A percentile compares a stretch with the other conserved stretches of the same genome.
These are phyloP conservation scores for Pachycephus smyrnensis DNA, from an alignment of 2,888 invertebrate species.

Conservation along the genomic window DNA sequence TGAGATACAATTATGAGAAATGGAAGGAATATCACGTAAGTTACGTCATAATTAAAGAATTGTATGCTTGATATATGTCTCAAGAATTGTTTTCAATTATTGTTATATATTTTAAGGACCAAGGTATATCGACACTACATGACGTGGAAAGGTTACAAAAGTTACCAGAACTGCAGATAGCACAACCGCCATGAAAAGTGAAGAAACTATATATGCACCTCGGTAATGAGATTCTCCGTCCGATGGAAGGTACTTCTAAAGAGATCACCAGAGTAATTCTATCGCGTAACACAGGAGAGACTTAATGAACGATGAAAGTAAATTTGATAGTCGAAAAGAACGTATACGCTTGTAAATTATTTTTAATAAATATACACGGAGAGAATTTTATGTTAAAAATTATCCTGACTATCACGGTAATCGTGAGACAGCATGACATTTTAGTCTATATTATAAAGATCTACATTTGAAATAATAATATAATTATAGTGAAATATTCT, in stretches of 20 bases:
- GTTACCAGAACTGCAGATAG: conserved; percentile 50
- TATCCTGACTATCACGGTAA: conserved; percentile 17
- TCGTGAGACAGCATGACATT: too few relatives aligned
- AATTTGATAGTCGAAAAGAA: background rate
- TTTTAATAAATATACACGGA: conserved; percentile 27
- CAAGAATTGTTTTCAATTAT: background rate
- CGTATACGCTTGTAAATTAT: conserved; percentile 27
- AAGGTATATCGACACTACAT: conserved; percentile 78
- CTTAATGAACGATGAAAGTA: background rate
- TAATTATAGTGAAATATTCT: too few relatives aligned
- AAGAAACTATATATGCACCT: conserved; percentile 16
- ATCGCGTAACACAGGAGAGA: too few relatives aligned
- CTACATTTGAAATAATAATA: too few relatives aligned
- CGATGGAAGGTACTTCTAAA: conserved; percentile 5
- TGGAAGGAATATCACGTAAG: conserved; percentile 86
- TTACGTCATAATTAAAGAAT: conserved; percentile 1
- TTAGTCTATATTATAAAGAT: too few relatives aligned
- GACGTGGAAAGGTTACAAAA: conserved; percentile 73
- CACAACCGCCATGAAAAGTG: conserved; percentile 20
- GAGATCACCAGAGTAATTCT: too few relatives aligned
- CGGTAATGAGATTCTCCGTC: conserved; percentile 3
- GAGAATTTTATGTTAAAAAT: too few relatives aligned
- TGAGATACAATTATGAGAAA: conserved; percentile 87
- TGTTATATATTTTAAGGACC: conserved; percentile 62
- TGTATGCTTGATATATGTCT: background rate